Conservation (phyloP, 2,797 vertebrate species). For the Lepilemur septentrionalis region DNA sequence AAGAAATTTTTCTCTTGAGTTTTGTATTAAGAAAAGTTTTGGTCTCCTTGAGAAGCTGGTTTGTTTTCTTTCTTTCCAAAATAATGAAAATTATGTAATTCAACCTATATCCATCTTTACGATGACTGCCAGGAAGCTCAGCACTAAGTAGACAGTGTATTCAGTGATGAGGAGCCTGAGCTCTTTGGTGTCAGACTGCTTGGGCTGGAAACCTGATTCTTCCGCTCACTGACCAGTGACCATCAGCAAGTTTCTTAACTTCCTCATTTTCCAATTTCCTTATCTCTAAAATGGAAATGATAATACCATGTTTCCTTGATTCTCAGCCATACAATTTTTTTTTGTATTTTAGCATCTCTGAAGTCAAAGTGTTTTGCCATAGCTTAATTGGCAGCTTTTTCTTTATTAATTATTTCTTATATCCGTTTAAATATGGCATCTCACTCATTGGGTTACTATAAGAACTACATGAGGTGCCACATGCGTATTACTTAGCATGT, state of each 20-base stretch:
- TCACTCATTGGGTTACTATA: not conserved
- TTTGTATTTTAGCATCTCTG: not conserved
- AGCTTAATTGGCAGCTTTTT: conserved; percentile 12
- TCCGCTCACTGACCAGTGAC: not conserved
- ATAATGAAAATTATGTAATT: conserved; percentile 1
- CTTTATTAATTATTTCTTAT: conserved; percentile 27
- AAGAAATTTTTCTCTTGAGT: not conserved
- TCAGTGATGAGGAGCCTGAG: not conserved
- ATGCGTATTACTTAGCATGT: not conserved
- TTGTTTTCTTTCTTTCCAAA: not conserved
- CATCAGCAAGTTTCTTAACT: not conserved
- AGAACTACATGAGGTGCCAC: not conserved
- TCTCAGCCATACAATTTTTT: not conserved
- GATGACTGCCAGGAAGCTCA: not conserved
- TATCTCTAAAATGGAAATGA: not conserved
- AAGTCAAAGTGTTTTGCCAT: conserved; percentile 1
- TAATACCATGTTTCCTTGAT: not conserved
- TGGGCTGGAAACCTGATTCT: not conserved
- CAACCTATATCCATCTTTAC: not conserved
- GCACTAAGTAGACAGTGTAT: not conserved
- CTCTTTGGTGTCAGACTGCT: not conserved
- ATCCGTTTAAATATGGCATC: not conserved
- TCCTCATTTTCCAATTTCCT: conserved; percentile 3
- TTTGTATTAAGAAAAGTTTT: conserved; percentile 2
- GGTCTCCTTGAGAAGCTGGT: not conserved